Percentiles rank a stretch among this genome's conserved stretches.
Evolutionary conservation across 2,113 vertebrate genomes (phyloP).

Genomic region (Picathartes gymnocephalus): DNA sequence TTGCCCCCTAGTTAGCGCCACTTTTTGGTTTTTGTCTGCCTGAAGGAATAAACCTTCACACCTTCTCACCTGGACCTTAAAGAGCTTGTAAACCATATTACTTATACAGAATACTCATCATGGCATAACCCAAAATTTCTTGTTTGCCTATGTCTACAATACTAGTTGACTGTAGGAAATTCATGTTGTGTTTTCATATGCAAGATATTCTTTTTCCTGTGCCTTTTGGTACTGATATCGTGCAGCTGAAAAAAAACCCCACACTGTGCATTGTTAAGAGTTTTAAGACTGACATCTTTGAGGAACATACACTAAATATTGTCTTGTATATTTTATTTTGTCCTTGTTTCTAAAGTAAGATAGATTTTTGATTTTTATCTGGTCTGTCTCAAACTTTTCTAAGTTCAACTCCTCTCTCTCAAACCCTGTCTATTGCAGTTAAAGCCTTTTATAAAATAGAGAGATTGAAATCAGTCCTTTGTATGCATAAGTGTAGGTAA

Average conservation of each 20-base stretch:
- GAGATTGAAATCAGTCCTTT: slow-evolving; percentile 88
- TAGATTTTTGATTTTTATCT: slow-evolving; percentile 75
- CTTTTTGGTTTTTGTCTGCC: neutral
- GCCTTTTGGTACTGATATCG: neutral
- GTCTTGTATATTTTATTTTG: slow-evolving; percentile 65
- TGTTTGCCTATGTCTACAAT: neutral
- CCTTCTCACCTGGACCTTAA: neutral
- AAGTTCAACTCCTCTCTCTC: slow-evolving; percentile 77
- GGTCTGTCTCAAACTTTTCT: slow-evolving; percentile 75
- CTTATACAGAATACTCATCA: neutral
- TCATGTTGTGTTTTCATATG: neutral
- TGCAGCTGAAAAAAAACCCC: slow-evolving; percentile 26
- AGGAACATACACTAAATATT: slow-evolving; percentile 60
- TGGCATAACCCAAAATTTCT: neutral
- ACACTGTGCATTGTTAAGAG: neutral
- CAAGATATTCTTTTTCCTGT: neutral
- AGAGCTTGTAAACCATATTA: slow-evolving; percentile 1
- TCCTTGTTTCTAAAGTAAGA: slow-evolving; percentile 50
- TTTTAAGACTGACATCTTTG: slow-evolving; percentile 42
- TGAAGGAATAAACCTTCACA: neutral
- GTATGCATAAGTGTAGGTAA: slow-evolving; percentile 90
- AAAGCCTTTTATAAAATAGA: slow-evolving; percentile 85
- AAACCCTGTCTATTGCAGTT: slow-evolving; percentile 78
- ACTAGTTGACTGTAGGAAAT: neutral
- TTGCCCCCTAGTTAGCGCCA: neutral